Percentiles rank a stretch among this genome's conserved stretches.
Conservation (phyloP, 35 echinoderm and acorn worm species). For the Heliocidaris tuberculata region DNA sequence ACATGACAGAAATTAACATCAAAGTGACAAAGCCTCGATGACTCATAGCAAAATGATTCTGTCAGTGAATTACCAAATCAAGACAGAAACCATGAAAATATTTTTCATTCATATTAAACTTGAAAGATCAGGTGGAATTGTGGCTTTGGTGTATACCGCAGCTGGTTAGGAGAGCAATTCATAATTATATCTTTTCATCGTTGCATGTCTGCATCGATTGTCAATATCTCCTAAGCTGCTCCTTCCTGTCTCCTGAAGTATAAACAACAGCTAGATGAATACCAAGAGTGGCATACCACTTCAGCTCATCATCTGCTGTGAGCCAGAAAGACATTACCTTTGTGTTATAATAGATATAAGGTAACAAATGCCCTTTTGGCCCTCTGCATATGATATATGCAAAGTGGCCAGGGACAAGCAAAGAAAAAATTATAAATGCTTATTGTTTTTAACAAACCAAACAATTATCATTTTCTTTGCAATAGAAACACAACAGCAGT, state of each 20-base stretch:
- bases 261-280: background rate
- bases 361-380: too few relatives aligned
- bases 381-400: too few relatives aligned
- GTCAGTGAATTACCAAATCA: background rate
- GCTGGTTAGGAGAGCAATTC: conserved; percentile 7
- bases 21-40: background rate
- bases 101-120: background rate
- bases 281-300: too few relatives aligned
- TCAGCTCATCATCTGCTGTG: too few relatives aligned
- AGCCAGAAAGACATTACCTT: too few relatives aligned
- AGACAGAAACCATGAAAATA: background rate
- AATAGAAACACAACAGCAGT: too few relatives aligned
- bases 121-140: background rate
- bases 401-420: too few relatives aligned
- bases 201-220: background rate
- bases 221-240: background rate
- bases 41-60: background rate
- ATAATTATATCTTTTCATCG: conserved; percentile 5
- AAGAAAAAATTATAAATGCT: too few relatives aligned
- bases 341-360: too few relatives aligned
- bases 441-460: too few relatives aligned
- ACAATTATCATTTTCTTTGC: too few relatives aligned
- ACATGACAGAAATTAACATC: background rate
- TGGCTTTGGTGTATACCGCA: background rate
- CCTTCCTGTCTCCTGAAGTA: background rate